phyloP scores from a whole-genome alignment of 2,113 vertebrate species.

The Stegostoma tigrinum region DNA sequence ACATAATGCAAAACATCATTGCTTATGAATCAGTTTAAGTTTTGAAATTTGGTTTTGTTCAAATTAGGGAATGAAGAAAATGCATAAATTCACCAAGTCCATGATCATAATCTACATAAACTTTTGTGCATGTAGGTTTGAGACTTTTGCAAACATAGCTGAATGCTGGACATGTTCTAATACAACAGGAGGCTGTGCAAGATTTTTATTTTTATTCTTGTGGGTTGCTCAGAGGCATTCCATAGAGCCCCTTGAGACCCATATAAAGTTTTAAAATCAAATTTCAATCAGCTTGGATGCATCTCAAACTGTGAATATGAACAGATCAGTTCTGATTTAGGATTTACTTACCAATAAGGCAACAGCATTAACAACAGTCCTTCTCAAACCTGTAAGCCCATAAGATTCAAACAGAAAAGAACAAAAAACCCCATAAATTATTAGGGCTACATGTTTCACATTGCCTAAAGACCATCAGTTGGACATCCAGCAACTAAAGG shows the following conservation, averaged over 20 bases:
- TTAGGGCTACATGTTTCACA: not conserved
- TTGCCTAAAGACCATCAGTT: not conserved
- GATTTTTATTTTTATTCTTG: slow-evolving; percentile 4
- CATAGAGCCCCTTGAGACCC: not conserved
- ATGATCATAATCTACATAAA: not conserved
- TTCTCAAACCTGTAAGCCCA: not conserved
- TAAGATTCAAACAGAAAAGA: not conserved
- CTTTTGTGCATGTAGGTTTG: not conserved
- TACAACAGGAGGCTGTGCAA: not conserved
- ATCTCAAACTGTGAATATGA: not conserved
- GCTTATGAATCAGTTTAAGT: not conserved
- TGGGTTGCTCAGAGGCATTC: not conserved
- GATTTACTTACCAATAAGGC: not conserved
- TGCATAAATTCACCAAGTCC: not conserved
- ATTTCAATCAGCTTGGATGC: not conserved
- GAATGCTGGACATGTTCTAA: not conserved
- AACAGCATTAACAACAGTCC: not conserved
- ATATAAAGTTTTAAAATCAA: slow-evolving; percentile 10
- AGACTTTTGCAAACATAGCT: not conserved
- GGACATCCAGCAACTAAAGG: not conserved
- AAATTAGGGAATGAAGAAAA: not conserved
- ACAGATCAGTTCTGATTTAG: slow-evolving; percentile 30
- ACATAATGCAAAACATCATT: not conserved
- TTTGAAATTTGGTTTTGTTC: not conserved
- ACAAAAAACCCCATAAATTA: not conserved